Base-by-base conservation (phyloP, 2,888 invertebrate genomes). In the Minunthozetes semirufus region DNA sequence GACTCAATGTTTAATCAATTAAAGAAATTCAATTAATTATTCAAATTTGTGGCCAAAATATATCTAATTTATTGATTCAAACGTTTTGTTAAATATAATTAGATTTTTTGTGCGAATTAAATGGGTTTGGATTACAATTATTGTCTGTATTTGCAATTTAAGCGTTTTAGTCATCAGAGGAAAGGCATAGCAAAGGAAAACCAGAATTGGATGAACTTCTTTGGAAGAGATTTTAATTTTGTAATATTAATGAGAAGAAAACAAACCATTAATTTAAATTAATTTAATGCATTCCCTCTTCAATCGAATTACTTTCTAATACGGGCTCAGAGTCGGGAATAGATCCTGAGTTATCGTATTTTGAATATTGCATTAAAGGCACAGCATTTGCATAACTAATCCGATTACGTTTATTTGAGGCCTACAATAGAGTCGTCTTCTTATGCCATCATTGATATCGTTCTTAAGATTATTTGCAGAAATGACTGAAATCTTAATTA, bases 251-350 rank as follows among this genome's bases (percentile, higher is more conserved):
- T 42, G 68, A 68, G 22, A 68, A 63, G 63, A 68, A 63, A 68
- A 42, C 68, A 68, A 68, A 68, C 33, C 68, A 68, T 68, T 68
- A 68, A 68, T 68, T 68, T 68, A 46, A 68, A 68, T 68, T 38
- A 68, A 68, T 68, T 42, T 42, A 68, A 68, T 42, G 19, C 68
- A 17, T 61, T 1, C 33, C 1, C 33, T 33, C 29, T 33, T 13
- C n/a, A 33, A 61, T 61, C 33, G 17, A 33, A 33, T 61, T 33
- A 61, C 15, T 27, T 19, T 61, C 17, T 27, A 29, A 61, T 61
- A 22, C 61, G 33, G 56, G 25, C 4, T 61, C 17, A 13, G 17
- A 61, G 29, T 9, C 61, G 33, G 56, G 25, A 22, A 25, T 9
- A 25, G 9, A 56, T 13, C 11, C 13, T 42, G 42, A 42, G 42